Base-by-base conservation (phyloP, 2,888 invertebrate species). In the Phyllotreta cruciferae region DNA sequence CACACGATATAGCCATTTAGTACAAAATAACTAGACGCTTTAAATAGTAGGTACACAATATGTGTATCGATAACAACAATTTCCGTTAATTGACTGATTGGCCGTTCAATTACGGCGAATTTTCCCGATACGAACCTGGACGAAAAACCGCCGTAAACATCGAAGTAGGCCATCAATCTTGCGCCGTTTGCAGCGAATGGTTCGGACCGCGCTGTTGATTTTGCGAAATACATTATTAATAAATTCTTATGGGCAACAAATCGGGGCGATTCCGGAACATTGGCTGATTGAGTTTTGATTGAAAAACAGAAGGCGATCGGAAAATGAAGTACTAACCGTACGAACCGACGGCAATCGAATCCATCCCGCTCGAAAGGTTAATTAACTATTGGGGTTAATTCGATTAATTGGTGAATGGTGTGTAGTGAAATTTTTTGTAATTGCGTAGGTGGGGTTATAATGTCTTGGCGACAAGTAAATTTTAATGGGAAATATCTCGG, bases 161-260 rank as follows among this genome's bases (percentile, higher is more conserved):
- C 53, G 52, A 44, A 35, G 44, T 37, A 38, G 45, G 53, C 56
- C 50, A 62, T 62, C 57, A 62, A 62, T 62, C 62, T 62, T 57
- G 62, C 62, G 53, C 62, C 62, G 62, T 42, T 62, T 56, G 62
- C 53, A 53, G 56, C 52, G 53, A 62, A 53, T 62, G 24, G 62
- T 53, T 44, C 53, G 56, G 42, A 62, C 58, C 58, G 50, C 41
- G 52, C 58, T 58, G 58, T 58, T 58, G 58, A 58, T 58, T 58
- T 58, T 58, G 50, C 58, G 38, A 50, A 50, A 58, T 58, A 58
- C 58, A 58, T 58, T 58, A 58, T 58, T 58, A 58, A 58, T 58
- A 58, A 58, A 58, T 58, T 58, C 50, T 50, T 50, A 50, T 50
- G 42, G 58, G 41, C 50, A 35, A 58, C 58, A 58, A 58, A 58